Base-by-base conservation (phyloP, 2,888 invertebrate genomes). In the Gastracanthus pulcherrimus region DNA sequence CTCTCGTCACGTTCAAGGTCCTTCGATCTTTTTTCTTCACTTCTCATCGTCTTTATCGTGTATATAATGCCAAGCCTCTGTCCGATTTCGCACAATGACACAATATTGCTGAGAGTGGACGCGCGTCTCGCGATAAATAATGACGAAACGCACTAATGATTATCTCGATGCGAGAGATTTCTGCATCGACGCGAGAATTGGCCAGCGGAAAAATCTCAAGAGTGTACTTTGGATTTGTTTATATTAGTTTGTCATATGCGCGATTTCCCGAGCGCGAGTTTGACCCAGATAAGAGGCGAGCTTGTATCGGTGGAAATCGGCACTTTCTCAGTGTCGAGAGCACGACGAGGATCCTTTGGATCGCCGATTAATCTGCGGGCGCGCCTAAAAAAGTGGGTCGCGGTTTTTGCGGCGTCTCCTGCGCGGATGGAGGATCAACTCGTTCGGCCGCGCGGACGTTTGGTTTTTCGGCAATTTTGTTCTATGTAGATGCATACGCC, bases 341-440 rank as follows among this genome's bases (percentile, higher is more conserved):
- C 34, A 31, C 16, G 26, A 67, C 34, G n/a, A n/a, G 7, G 60
- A 69, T 69, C 41, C 7, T 69, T 41, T 31, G 45, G 67, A 31
- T 58, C 36, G 58, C 45, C 67, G 41, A 76, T 76, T 69, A 58
- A 76, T 69, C 60, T 76, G 69, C n/a, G 67, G 60, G 29, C 55
- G 11, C 23, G 66, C 51, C 38, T 55, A 75, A n/a, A n/a, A 38
- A 75, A 75, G n/a, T 75, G 66, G 51, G 51, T 66, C 75, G 62
- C n/a, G 62, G 19, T 45, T 62, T 31, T 16, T 16, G 29, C 16
- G 5, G 11, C 0, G 41, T 11, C 7, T 23, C 13, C 23, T 1
- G 9, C 2, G 29, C 26, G 13, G n/a, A 58, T 9, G 58, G 38
- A 26, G 45, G 51, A 75, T 51, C 48, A 60, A 31, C 41, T 60